Base-by-base conservation (phyloP, 2,888 invertebrate genomes). In the Amiota minor region DNA sequence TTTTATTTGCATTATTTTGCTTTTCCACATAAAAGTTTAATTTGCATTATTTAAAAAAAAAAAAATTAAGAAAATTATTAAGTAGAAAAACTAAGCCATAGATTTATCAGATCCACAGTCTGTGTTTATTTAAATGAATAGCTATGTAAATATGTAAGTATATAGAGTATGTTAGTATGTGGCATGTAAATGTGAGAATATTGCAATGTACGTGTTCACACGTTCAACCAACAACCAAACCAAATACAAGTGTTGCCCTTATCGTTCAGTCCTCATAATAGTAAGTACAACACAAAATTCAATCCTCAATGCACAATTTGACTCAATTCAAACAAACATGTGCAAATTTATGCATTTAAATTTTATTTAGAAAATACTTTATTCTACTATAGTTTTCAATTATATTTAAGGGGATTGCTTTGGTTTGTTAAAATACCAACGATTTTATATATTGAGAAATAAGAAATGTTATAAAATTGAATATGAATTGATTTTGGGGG, bases 321-420 rank as follows among this genome's bases (percentile, higher is more conserved):
- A 53, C 35, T 35, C 35, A 35, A 35, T 16, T 50, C n/a, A n/a
- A 20, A 59, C 9, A 59, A 62, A 62, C 16, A 23, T 53, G 74
- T 76, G 79, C 77, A 78, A 84, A 82, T 84, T 85, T 84, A 79
- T 84, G 78, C 77, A 77, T 72, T 70, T 75, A 78, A 74, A 78
- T 74, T 77, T 83, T 74, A 73, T 73, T 75, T 77, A 71, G 12
- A 81, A 83, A 76, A 59, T 59, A 35, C 35, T 35, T 35, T 35
- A 35, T 9, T 53, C 53, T 53, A 76, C 74, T 76, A 77, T 77
- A 77, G 84, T 78, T 82, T 79, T 79, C 75, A 80, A 79, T 83
- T 79, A 78, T 47, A 53, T 35, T 6, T 35, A 35, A 35, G 35
- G 35, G 35, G 35, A 35, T 35, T 35, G 35, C 35, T 35, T 35